These are phyloP conservation scores for Agrypnia vestita DNA, from an alignment of 1,140 invertebrate genomes.

Conservation along the genomic window DNA sequence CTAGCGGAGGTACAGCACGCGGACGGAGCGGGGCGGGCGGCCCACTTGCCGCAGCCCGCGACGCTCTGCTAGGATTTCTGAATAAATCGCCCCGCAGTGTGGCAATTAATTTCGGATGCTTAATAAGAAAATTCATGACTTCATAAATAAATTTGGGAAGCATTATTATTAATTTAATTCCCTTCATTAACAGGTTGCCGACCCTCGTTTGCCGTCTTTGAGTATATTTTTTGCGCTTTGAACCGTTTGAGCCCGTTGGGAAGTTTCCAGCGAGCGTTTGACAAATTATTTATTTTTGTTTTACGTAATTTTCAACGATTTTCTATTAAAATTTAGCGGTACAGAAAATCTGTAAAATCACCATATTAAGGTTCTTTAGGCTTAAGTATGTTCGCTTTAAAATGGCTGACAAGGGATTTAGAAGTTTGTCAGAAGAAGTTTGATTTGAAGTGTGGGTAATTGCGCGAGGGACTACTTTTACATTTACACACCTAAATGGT, in stretches of 20 bases:
- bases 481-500: too few species aligned
- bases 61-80: slow-evolving; percentile 47
- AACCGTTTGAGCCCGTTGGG: neutral
- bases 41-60: slow-evolving; percentile 48
- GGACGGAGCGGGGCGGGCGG: slow-evolving; percentile 36
- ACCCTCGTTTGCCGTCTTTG: neutral
- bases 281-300: too few species aligned
- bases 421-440: too few species aligned
- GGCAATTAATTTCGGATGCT: slow-evolving; percentile 37
- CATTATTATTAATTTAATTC: slow-evolving; percentile 18
- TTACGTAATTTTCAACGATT: too few species aligned
- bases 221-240: slow-evolving; percentile 7
- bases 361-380: too few species aligned
- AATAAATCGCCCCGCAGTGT: slow-evolving; percentile 32
- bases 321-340: too few species aligned
- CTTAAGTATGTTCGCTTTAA: too few species aligned
- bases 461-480: too few species aligned
- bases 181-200: slow-evolving; percentile 31
- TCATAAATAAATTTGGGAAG: slow-evolving; percentile 35
- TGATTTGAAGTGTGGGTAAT: too few species aligned
- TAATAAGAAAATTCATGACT: slow-evolving; percentile 33
- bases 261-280: too few species aligned
- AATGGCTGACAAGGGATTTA: too few species aligned
- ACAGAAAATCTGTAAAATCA: too few species aligned
- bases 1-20: neutral